A percentile compares a stretch with the other conserved stretches of the same genome.
These are phyloP conservation scores for Euclidia mi DNA, from an alignment of 2,888 invertebrate genomes.

Conservation along the genomic window DNA sequence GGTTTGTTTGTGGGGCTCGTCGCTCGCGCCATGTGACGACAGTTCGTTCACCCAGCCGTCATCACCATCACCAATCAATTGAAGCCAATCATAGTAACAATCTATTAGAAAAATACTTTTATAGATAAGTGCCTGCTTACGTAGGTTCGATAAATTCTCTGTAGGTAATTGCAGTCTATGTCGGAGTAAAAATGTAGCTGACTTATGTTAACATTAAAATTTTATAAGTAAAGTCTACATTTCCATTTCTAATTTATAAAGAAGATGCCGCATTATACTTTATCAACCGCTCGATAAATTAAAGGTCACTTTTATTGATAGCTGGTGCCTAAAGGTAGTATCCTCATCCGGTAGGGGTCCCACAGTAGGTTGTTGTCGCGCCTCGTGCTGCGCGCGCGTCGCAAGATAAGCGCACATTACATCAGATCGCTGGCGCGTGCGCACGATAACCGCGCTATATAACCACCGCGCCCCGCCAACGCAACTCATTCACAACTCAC, in stretches of 20 bases:
- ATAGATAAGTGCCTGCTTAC: not conserved
- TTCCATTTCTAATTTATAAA: too few species aligned
- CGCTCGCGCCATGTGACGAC: constrained; percentile 43
- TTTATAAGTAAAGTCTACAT: too few species aligned
- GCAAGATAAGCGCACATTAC: constrained; percentile 82
- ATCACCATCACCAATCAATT: constrained; percentile 32
- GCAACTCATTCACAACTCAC: constrained; percentile 79
- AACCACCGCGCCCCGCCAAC: constrained; percentile 58
- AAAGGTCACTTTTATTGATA: too few species aligned
- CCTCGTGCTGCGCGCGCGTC: constrained; percentile 48
- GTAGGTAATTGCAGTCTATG: too few species aligned
- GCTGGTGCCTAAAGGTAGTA: too few species aligned
- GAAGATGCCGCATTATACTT: too few species aligned
- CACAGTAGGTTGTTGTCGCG: not conserved
- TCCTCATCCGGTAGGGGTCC: too few species aligned
- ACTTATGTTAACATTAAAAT: too few species aligned
- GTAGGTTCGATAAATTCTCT: too few species aligned
- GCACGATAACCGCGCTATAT: constrained; percentile 66
- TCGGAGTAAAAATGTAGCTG: too few species aligned
- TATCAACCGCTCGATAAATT: too few species aligned
- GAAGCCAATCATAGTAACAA: constrained; percentile 1
- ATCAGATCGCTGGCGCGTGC: constrained; percentile 68
- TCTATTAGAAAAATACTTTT: constrained; percentile 5
- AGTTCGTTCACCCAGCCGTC: constrained; percentile 70
- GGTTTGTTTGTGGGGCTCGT: constrained; percentile 49